Percentiles rank a stretch among this genome's conserved stretches.
These are phyloP conservation scores for Sturnus vulgaris DNA, from an alignment of 2,113 vertebrate genomes.

Conservation along the genomic window DNA sequence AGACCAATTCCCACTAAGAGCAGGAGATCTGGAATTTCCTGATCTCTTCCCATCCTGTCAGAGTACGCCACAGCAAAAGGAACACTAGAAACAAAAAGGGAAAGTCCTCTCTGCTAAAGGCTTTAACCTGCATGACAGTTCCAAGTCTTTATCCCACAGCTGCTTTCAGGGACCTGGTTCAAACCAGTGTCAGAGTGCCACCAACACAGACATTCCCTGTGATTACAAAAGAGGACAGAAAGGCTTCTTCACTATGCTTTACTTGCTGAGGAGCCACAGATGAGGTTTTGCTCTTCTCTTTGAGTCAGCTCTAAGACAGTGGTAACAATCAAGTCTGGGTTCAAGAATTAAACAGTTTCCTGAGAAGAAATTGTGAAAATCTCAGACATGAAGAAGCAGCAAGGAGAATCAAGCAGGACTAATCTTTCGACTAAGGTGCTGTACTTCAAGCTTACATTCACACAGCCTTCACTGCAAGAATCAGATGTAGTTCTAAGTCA, in stretches of 20 bases:
- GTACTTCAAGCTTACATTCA: neutral
- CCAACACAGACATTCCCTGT: neutral
- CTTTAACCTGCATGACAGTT: neutral
- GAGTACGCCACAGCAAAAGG: neutral
- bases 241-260: neutral
- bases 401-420: neutral
- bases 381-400: neutral
- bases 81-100: fast-evolving
- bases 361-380: neutral
- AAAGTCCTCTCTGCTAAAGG: neutral
- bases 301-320: neutral
- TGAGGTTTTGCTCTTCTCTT: neutral
- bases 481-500: neutral
- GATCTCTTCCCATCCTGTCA: neutral
- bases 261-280: neutral
- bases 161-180: no score
- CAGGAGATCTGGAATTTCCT: neutral
- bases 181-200: fast-evolving
- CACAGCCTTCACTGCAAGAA: neutral
- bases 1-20: neutral
- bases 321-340: neutral
- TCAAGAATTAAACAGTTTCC: neutral
- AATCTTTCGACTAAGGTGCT: neutral
- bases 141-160: neutral
- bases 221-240: neutral